These are phyloP conservation scores for Acanthaster planci DNA, from an alignment of 35 echinoderm and acorn worm genomes.

Conservation along the genomic window DNA sequence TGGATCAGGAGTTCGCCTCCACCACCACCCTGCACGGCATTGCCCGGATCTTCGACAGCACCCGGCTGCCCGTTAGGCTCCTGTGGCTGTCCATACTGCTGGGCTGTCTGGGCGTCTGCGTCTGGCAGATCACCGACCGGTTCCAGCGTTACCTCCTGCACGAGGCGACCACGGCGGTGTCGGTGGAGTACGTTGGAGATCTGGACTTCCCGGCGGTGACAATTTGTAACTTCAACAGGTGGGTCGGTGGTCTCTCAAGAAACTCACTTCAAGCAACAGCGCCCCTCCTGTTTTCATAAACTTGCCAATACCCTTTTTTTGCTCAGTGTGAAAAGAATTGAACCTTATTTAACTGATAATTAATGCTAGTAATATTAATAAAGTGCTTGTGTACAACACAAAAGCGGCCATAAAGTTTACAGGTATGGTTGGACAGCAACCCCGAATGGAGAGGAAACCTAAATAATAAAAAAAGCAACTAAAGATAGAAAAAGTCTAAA, in stretches of 20 bases:
- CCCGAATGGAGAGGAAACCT: too few relatives aligned
- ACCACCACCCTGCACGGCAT: conserved; percentile 39
- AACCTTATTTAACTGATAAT: too few relatives aligned
- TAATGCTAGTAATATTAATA: too few relatives aligned
- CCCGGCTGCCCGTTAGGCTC: neutral
- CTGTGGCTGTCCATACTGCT: conserved; percentile 9
- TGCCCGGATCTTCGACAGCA: neutral
- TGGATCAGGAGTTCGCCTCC: conserved; percentile 36
- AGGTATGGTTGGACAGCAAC: too few relatives aligned
- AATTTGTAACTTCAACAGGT: conserved; percentile 59
- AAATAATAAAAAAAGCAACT: too few relatives aligned
- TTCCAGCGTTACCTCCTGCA: neutral
- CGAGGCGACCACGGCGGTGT: conserved; percentile 2
- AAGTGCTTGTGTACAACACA: too few relatives aligned
- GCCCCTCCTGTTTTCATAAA: too few relatives aligned
- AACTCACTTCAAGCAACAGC: neutral
- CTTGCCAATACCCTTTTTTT: too few relatives aligned
- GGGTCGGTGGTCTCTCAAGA: neutral
- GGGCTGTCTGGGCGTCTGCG: neutral
- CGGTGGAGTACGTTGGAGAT: neutral
- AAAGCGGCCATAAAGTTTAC: too few relatives aligned
- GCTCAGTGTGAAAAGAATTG: too few relatives aligned
- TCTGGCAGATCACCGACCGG: conserved; percentile 25
- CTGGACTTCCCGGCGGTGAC: conserved; percentile 43
- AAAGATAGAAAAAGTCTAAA: too few relatives aligned